Percentiles rank a stretch among this genome's conserved stretches.
Evolutionary conservation across 2,888 invertebrate species (phyloP).

Genomic region (Macrophya alboannulata): DNA sequence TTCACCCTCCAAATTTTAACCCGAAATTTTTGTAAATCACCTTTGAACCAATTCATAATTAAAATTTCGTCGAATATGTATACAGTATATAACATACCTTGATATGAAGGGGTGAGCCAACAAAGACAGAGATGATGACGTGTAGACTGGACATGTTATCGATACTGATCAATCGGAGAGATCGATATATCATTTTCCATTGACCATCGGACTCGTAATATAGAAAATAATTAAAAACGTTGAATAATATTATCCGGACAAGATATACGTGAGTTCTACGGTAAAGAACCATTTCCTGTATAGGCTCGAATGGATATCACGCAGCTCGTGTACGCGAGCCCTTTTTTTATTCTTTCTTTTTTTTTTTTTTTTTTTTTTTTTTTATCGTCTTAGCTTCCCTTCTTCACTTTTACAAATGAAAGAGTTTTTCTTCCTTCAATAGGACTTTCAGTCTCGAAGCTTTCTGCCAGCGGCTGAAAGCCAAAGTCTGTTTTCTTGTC

Average conservation of each 20-base stretch:
- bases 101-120: neutral
- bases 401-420: constrained; percentile 40
- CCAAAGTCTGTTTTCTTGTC: constrained; percentile 33
- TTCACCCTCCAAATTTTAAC: neutral
- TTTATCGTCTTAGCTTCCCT: neutral
- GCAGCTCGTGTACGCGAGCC: neutral
- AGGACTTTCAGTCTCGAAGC: constrained; percentile 38
- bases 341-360: neutral
- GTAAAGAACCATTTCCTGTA: neutral
- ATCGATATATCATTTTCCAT: neutral
- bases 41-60: constrained; percentile 11
- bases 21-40: neutral
- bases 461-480: constrained; percentile 21
- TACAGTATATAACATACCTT: neutral
- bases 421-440: constrained; percentile 19
- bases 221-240: neutral
- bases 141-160: neutral
- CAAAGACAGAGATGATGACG: neutral
- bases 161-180: neutral
- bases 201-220: neutral
- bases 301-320: neutral
- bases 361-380: neutral
- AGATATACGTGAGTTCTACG: neutral
- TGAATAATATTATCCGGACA: neutral
- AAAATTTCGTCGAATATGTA: neutral